Conservation (phyloP, 2,888 invertebrate species). For the Sphaeridia pumilis region DNA sequence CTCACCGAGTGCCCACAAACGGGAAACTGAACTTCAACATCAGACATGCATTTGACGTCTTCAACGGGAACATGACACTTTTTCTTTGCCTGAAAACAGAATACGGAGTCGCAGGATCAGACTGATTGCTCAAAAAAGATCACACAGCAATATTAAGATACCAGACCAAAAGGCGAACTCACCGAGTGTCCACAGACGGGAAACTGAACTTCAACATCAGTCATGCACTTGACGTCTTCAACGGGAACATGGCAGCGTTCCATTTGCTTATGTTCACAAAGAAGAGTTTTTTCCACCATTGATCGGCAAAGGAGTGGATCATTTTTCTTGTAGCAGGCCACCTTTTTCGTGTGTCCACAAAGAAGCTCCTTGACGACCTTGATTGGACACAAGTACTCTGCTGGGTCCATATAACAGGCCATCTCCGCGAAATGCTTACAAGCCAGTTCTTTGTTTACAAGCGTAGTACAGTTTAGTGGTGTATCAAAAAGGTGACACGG, state of each 20-base stretch:
- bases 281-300: slow-evolving; percentile 34
- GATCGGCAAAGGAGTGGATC: slow-evolving; percentile 25
- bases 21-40: too few relatives aligned
- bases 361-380: slow-evolving; percentile 16
- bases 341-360: slow-evolving; percentile 9
- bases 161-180: too few relatives aligned
- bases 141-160: too few relatives aligned
- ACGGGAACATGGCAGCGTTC: not conserved
- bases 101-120: not conserved
- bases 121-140: too few relatives aligned
- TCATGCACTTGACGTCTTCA: slow-evolving; percentile 5
- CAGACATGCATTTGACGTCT: too few relatives aligned
- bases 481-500: slow-evolving; percentile 41
- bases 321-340: slow-evolving; percentile 37
- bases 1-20: too few relatives aligned
- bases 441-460: slow-evolving; percentile 34
- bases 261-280: slow-evolving; percentile 36
- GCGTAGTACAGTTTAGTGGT: slow-evolving; percentile 17
- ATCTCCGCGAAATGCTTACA: slow-evolving; percentile 41
- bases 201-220: slow-evolving; percentile 8
- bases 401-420: slow-evolving; percentile 40
- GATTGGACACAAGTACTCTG: slow-evolving; percentile 24
- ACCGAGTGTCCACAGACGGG: slow-evolving; percentile 21
- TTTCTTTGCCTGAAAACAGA: not conserved
- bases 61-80: too few relatives aligned